phyloP scores from a whole-genome alignment of 2,113 vertebrate genomes.

The Poeciliopsis occidentalis region DNA sequence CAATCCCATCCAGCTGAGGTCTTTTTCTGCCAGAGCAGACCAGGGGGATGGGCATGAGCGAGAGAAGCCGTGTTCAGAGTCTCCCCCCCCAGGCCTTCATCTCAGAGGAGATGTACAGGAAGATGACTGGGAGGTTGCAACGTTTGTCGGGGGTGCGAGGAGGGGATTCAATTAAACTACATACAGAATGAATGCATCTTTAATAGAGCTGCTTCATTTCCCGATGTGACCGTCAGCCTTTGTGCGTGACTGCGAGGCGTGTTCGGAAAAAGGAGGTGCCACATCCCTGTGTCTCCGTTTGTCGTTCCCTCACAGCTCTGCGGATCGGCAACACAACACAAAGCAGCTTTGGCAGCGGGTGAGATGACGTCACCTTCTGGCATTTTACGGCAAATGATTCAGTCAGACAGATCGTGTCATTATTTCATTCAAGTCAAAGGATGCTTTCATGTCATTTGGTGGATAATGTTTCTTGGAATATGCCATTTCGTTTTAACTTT shows the following conservation, averaged over 20 bases:
- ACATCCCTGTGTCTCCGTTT: constrained; percentile 16
- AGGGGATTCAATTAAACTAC: constrained; percentile 76
- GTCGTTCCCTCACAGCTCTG: constrained; percentile 32
- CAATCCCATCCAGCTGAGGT: constrained; percentile 49
- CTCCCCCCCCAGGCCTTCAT: constrained; percentile 45
- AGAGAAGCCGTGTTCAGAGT: constrained; percentile 21
- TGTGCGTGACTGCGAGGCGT: constrained; percentile 47
- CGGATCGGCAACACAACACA: constrained; percentile 42
- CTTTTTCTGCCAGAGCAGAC: constrained; percentile 28
- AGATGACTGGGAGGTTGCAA: constrained; percentile 11
- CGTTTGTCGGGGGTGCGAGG: constrained; percentile 27
- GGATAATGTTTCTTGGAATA: neutral
- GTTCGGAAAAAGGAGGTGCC: constrained; percentile 32
- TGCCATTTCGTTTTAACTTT: neutral
- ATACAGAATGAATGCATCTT: constrained; percentile 72
- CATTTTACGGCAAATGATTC: constrained; percentile 41
- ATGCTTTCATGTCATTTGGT: constrained; percentile 9
- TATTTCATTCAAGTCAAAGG: constrained; percentile 23
- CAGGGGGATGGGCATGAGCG: constrained; percentile 27
- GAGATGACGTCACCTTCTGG: constrained; percentile 33
- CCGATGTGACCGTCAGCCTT: constrained; percentile 62
- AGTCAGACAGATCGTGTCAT: constrained; percentile 37
- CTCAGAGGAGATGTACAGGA: constrained; percentile 13
- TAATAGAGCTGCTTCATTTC: constrained; percentile 67
- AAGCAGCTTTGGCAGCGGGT: constrained; percentile 40